Evolutionary conservation across 2,888 invertebrate species (phyloP).

Genomic region (Muscina levida): DNA sequence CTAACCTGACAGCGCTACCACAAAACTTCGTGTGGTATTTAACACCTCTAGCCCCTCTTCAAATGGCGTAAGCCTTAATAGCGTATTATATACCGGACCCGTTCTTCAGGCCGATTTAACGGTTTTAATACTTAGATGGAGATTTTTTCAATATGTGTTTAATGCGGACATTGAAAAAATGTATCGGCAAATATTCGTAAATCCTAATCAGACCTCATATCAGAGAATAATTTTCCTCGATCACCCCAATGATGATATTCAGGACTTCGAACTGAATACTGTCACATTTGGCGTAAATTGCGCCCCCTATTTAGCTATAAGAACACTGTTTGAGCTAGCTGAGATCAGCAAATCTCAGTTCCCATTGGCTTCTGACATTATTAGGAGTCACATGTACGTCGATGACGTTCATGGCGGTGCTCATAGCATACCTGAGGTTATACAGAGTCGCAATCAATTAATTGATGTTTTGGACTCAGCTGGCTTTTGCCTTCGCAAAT

Average conservation of each 20-base stretch:
- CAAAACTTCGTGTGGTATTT: constrained; percentile 43
- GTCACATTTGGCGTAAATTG: constrained; percentile 1
- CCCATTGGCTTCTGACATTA: background rate
- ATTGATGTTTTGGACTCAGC: background rate
- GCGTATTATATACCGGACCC: constrained; percentile 30
- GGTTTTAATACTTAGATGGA: constrained; percentile 8
- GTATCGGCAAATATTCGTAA: constrained; percentile 37
- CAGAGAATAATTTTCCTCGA: too few relatives aligned
- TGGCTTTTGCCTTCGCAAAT: background rate
- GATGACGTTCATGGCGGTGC: constrained; percentile 56
- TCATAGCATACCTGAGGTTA: constrained; percentile 34
- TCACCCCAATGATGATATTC: too few relatives aligned
- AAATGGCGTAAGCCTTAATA: constrained; percentile 36
- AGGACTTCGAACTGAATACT: background rate
- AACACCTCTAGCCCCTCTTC: constrained; percentile 35
- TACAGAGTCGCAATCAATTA: constrained; percentile 16
- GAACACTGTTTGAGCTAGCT: background rate
- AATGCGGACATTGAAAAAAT: constrained; percentile 25
- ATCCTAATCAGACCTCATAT: too few relatives aligned
- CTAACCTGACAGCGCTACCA: constrained; percentile 39
- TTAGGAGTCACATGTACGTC: constrained; percentile 39
- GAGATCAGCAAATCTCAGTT: background rate
- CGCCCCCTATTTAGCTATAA: constrained; percentile 7
- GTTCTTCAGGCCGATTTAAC: constrained; percentile 22
- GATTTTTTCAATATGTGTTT: constrained; percentile 21